Conservation (phyloP, 2,888 invertebrate species). For the Agrotis puta region DNA sequence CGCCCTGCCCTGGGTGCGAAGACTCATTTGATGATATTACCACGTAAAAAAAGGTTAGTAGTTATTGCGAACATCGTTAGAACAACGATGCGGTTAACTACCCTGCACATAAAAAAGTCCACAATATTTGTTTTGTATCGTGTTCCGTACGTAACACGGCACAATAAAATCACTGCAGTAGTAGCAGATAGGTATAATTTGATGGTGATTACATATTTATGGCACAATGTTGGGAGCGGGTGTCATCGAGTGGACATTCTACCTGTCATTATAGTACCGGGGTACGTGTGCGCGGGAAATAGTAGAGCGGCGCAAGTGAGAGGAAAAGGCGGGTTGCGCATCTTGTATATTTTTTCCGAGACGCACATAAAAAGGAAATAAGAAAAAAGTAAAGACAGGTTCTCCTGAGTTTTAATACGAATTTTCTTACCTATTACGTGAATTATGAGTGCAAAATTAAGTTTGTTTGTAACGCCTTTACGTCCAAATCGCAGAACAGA, state of each 20-base stretch:
- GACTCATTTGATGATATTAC: no score
- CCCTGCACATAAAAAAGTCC: background rate
- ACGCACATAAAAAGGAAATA: no score
- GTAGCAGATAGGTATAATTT: conserved; percentile 22
- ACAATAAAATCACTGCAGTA: conserved; percentile 25
- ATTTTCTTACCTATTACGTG: no score
- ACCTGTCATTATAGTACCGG: conserved; percentile 61
- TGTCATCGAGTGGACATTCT: conserved; percentile 57
- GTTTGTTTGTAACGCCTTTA: no score
- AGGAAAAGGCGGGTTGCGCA: background rate
- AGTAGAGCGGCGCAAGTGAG: background rate
- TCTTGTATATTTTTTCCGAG: background rate
- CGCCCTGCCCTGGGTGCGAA: no score
- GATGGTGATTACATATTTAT: conserved; percentile 51
- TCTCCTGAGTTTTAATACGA: no score
- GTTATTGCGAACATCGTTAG: no score
- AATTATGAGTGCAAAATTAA: no score
- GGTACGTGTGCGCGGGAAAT: conserved; percentile 30
- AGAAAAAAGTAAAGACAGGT: background rate
- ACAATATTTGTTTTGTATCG: background rate
- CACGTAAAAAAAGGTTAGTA: no score
- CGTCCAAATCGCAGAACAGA: no score
- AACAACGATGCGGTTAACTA: no score
- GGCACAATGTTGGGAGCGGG: conserved; percentile 32
- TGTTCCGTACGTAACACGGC: background rate